Conservation (phyloP, 2,797 vertebrate genomes). For the Hozukius guyotensis region DNA sequence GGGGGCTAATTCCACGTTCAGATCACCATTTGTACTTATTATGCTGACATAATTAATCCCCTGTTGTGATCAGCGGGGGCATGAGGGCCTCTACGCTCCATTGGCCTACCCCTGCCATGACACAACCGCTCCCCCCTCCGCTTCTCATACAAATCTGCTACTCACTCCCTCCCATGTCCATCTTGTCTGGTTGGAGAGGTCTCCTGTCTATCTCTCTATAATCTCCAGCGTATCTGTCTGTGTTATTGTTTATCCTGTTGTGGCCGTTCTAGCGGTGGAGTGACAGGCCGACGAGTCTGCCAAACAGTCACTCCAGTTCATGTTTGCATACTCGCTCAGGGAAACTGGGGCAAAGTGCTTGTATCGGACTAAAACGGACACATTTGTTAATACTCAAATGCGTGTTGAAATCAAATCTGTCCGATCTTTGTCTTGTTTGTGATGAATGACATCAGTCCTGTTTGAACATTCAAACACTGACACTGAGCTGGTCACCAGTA, state of each 20-base stretch:
- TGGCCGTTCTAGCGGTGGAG: background rate
- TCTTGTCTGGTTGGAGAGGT: slow-evolving; percentile 68
- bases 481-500: background rate
- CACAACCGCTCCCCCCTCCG: slow-evolving; percentile 52
- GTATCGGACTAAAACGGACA: background rate
- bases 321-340: slow-evolving; percentile 28
- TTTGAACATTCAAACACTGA: background rate
- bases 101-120: slow-evolving; percentile 77
- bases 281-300: slow-evolving; percentile 12
- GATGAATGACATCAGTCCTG: background rate
- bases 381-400: slow-evolving; percentile 1
- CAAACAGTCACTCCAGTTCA: slow-evolving; percentile 31
- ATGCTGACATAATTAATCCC: slow-evolving; percentile 89
- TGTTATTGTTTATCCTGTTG: slow-evolving; percentile 54
- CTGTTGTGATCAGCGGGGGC: slow-evolving; percentile 90
- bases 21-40: slow-evolving; percentile 90
- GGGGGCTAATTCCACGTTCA: slow-evolving; percentile 87
- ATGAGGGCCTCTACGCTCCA: slow-evolving; percentile 85
- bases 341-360: slow-evolving; percentile 31
- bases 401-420: background rate
- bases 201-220: slow-evolving; percentile 62
- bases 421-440: background rate
- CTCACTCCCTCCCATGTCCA: slow-evolving; percentile 67
- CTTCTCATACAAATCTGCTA: slow-evolving; percentile 66
- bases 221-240: slow-evolving; percentile 67